phyloP scores from a whole-genome alignment of 2,113 vertebrate genomes.

The Platysteira castanea region DNA sequence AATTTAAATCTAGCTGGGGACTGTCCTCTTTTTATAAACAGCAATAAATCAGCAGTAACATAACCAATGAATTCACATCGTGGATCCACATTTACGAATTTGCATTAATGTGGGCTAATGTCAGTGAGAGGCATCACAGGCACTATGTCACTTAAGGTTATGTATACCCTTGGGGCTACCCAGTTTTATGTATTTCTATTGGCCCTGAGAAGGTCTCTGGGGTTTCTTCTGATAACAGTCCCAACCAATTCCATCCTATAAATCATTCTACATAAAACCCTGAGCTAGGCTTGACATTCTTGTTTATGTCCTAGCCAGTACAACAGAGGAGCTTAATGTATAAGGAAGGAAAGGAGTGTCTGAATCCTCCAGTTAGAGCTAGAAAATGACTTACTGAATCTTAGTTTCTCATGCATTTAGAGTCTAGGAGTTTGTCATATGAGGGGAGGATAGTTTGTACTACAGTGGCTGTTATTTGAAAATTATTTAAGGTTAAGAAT shows the following conservation, averaged over 20 bases:
- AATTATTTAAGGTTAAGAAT: neutral
- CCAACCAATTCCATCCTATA: neutral
- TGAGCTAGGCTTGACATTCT: neutral
- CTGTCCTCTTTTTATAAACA: neutral
- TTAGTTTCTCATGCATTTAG: neutral
- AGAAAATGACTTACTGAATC: neutral
- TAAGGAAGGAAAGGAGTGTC: neutral
- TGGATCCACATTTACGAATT: neutral
- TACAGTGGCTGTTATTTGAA: neutral
- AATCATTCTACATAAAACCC: neutral
- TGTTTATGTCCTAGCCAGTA: neutral
- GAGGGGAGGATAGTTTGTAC: neutral
- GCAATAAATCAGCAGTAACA: neutral
- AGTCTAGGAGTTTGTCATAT: neutral
- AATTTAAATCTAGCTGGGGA: neutral
- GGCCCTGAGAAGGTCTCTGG: neutral
- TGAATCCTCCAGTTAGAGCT: neutral
- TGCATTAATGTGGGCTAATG: neutral
- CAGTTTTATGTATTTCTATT: neutral
- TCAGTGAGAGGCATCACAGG: neutral
- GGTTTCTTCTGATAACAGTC: neutral
- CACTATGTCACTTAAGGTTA: neutral
- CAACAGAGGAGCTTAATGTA: neutral
- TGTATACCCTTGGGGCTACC: neutral
- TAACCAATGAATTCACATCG: neutral